Conservation (phyloP, 2,797 vertebrate species). For the Urophycis tenuis region DNA sequence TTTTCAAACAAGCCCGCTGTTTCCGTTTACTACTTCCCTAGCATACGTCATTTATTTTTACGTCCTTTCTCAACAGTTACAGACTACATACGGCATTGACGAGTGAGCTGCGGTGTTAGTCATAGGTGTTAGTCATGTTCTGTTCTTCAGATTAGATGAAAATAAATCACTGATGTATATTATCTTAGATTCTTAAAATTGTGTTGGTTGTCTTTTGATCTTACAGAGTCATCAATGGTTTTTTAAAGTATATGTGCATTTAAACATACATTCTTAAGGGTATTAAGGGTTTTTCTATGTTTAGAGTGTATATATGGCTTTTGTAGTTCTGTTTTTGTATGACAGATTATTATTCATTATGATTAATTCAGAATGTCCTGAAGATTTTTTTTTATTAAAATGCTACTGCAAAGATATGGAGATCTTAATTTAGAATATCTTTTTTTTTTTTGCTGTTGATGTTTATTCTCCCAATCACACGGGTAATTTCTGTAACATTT, state of each 20-base stretch:
- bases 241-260: background rate
- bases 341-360: too few species aligned
- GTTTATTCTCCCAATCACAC: background rate
- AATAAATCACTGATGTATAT: background rate
- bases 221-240: background rate
- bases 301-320: background rate
- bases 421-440: too few species aligned
- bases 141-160: background rate
- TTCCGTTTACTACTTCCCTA: conserved; percentile 41
- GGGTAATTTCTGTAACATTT: conserved; percentile 41
- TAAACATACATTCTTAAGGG: too few species aligned
- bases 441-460: background rate
- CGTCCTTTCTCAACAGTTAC: conserved; percentile 53
- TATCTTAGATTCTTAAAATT: background rate
- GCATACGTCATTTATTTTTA: conserved; percentile 15
- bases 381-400: background rate
- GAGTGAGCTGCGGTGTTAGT: conserved; percentile 22
- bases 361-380: background rate
- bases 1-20: conserved; percentile 75
- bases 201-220: background rate
- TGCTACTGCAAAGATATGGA: background rate
- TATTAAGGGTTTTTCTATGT: too few species aligned
- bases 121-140: background rate
- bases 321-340: background rate
- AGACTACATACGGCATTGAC: conserved; percentile 37